phyloP scores from a whole-genome alignment of 2,797 vertebrate species.

The Ambastaia sidthimunki region DNA sequence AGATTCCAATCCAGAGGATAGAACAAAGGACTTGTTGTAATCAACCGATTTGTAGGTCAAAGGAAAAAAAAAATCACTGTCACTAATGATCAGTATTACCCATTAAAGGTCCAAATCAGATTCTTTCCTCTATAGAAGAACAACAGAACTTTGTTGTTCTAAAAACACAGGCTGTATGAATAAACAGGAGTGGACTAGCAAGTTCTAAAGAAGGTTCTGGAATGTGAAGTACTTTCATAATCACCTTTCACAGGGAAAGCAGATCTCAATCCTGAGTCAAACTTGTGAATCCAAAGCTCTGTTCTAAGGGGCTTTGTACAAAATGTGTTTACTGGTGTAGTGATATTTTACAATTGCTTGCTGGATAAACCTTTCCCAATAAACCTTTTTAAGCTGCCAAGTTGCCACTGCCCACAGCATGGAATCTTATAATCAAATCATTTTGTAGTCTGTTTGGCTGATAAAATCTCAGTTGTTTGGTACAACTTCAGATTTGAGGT shows the following conservation, averaged over 20 bases:
- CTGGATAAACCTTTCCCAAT: neutral
- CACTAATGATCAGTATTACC: neutral
- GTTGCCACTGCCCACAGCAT: slow-evolving; percentile 17
- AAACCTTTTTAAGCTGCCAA: slow-evolving; percentile 13
- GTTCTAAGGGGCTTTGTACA: slow-evolving; percentile 42
- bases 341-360: slow-evolving; percentile 4
- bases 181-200: neutral
- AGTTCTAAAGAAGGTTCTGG: neutral
- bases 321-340: slow-evolving; percentile 37
- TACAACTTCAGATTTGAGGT: neutral
- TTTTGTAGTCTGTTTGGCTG: slow-evolving; percentile 38
- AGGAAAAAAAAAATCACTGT: slow-evolving; percentile 12
- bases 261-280: slow-evolving; percentile 20
- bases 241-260: neutral
- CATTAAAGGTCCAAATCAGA: neutral
- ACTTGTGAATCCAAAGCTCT: slow-evolving; percentile 2
- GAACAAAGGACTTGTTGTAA: slow-evolving; percentile 32
- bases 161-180: neutral
- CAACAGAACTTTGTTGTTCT: neutral
- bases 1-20: slow-evolving; percentile 17
- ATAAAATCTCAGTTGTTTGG: slow-evolving; percentile 44
- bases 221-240: neutral
- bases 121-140: slow-evolving; percentile 5
- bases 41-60: slow-evolving; percentile 6
- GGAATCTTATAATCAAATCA: slow-evolving; percentile 61